Conservation (phyloP, 2,888 invertebrate genomes). For the Petrophora chlorosata region DNA sequence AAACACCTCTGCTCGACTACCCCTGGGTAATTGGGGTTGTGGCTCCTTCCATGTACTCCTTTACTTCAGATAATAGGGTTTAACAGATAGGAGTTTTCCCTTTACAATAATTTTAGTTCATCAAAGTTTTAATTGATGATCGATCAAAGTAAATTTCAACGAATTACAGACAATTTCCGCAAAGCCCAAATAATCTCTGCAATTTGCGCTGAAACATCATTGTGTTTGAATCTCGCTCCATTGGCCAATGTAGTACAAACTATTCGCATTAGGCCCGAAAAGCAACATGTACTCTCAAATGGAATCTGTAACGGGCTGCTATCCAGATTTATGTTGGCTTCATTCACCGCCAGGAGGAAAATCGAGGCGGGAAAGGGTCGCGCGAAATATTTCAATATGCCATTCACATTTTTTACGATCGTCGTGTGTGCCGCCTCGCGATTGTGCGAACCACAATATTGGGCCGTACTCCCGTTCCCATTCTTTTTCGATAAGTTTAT, state of each 20-base stretch:
- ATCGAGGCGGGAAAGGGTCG: constrained; percentile 72
- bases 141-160: no score
- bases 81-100: no score
- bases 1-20: no score
- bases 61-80: no score
- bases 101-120: no score
- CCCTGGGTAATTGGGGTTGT: no score
- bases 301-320: constrained; percentile 51
- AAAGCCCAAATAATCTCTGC: neutral
- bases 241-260: constrained; percentile 12
- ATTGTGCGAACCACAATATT: constrained; percentile 73
- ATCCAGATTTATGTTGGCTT: constrained; percentile 70
- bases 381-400: constrained; percentile 80
- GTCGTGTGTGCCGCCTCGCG: constrained; percentile 71
- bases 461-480: constrained; percentile 56
- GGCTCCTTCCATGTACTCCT: no score
- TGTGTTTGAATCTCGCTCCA: neutral
- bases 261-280: constrained; percentile 16
- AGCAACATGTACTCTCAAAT: constrained; percentile 24
- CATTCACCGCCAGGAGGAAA: constrained; percentile 66
- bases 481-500: constrained; percentile 59
- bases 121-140: no score
- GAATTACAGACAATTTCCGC: no score
- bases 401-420: constrained; percentile 79
- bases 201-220: neutral